Conservation (phyloP, 1,140 invertebrate species). For the Campoletis sonorensis region DNA sequence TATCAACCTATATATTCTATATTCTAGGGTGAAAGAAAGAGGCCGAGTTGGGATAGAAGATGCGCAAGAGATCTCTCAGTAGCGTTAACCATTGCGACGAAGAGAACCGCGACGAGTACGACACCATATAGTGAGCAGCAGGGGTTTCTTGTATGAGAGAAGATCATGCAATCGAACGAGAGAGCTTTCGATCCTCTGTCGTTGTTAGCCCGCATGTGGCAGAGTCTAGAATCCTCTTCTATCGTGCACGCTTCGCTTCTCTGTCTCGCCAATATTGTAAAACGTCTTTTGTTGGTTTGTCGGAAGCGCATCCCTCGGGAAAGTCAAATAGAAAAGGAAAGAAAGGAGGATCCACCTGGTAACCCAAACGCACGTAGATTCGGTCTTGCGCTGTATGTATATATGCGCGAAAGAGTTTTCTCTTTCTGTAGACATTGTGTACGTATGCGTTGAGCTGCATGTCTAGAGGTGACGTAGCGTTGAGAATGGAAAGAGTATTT, state of each 20-base stretch:
- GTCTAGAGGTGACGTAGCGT: too few relatives aligned
- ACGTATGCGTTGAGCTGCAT: too few relatives aligned
- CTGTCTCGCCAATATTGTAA: constrained; percentile 57
- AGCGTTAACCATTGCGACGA: constrained; percentile 49
- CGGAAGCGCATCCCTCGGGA: constrained; percentile 60
- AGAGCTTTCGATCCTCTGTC: constrained; percentile 11
- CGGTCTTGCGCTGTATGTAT: neutral
- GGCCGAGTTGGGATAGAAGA: neutral
- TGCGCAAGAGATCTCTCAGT: constrained; percentile 24
- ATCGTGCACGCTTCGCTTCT: neutral
- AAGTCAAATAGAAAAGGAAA: constrained; percentile 12
- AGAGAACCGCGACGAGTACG: neutral
- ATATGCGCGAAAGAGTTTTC: neutral
- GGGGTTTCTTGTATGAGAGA: neutral
- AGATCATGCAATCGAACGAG: neutral
- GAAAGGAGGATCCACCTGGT: neutral
- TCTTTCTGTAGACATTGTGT: neutral
- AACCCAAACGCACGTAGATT: neutral
- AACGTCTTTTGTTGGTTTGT: constrained; percentile 69
- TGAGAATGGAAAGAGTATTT: too few relatives aligned
- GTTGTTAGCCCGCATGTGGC: constrained; percentile 20
- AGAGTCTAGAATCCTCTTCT: constrained; percentile 20
- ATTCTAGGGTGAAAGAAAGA: neutral
- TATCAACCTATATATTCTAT: neutral
- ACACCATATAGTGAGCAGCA: too few relatives aligned